These are phyloP conservation scores for Helleia helle DNA, from an alignment of 2,888 invertebrate species.

Conservation along the genomic window DNA sequence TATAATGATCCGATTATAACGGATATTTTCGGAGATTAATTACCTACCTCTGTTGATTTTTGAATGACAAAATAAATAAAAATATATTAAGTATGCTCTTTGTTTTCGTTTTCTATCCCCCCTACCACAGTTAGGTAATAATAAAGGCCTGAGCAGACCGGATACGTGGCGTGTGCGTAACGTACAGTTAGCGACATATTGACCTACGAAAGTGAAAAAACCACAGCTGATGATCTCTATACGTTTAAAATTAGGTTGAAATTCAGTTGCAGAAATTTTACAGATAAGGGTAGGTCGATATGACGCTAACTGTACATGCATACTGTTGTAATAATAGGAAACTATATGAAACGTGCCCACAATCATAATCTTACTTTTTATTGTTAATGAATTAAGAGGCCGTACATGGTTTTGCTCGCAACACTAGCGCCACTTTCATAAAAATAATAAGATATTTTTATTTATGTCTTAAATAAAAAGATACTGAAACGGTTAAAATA, in stretches of 20 bases:
- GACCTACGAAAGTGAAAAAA: slow-evolving; percentile 12
- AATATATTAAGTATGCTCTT: slow-evolving; percentile 7
- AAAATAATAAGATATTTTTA: too few relatives aligned
- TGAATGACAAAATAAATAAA: slow-evolving; percentile 4
- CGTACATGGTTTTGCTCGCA: slow-evolving; percentile 3
- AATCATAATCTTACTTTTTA: slow-evolving; percentile 15
- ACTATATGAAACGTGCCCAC: slow-evolving; percentile 16
- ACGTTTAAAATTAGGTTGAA: slow-evolving; percentile 2
- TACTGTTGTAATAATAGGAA: slow-evolving; percentile 18
- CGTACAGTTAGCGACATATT: slow-evolving; percentile 15
- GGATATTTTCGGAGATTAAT: slow-evolving; percentile 4
- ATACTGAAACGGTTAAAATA: too few relatives aligned
- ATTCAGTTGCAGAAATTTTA: slow-evolving; percentile 13
- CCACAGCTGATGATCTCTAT: slow-evolving; percentile 11
- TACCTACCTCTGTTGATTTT: slow-evolving; percentile 4
- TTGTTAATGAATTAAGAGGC: neutral
- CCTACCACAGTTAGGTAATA: slow-evolving; percentile 10
- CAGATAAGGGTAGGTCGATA: slow-evolving; percentile 12
- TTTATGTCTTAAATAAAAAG: too few relatives aligned
- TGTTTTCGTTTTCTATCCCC: neutral
- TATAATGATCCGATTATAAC: slow-evolving; percentile 6
- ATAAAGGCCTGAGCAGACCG: slow-evolving; percentile 12
- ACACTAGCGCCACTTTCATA: slow-evolving; percentile 1
- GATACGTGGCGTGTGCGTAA: slow-evolving; percentile 8
- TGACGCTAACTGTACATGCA: slow-evolving; percentile 11